phyloP scores from a whole-genome alignment of 2,797 vertebrate species.

The Myripristis murdjan region DNA sequence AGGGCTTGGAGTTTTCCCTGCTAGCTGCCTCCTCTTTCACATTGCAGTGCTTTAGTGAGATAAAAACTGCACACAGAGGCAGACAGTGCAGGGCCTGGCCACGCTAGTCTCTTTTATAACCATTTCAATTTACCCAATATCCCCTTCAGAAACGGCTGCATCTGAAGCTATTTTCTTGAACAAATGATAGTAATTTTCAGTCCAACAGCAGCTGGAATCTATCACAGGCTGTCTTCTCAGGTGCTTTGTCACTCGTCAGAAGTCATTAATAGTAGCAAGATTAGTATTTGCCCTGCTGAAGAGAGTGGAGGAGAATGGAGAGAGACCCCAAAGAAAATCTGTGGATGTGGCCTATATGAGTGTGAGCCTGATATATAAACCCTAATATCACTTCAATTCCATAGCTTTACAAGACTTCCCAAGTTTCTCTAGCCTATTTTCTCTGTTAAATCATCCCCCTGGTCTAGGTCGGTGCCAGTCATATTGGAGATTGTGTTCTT shows the following conservation, averaged over 20 bases:
- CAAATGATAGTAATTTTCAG: constrained; percentile 87
- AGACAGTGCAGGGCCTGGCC: constrained; percentile 42
- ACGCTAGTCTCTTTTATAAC: constrained; percentile 76
- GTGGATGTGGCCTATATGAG: constrained; percentile 55
- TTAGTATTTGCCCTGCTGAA: constrained; percentile 79
- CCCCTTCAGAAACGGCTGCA: constrained; percentile 78
- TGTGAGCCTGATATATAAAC: constrained; percentile 66
- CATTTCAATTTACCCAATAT: constrained; percentile 86
- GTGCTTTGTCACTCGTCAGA: constrained; percentile 87
- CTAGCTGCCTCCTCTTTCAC: constrained; percentile 61
- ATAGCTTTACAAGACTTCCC: constrained; percentile 64
- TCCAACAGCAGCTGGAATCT: constrained; percentile 79
- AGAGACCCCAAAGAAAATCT: constrained; percentile 61
- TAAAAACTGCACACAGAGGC: constrained; percentile 62
- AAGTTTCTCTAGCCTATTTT: constrained; percentile 62
- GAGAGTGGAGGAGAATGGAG: constrained; percentile 54
- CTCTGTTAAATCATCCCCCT: constrained; percentile 62
- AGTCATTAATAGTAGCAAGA: constrained; percentile 84
- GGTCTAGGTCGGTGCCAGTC: constrained; percentile 64
- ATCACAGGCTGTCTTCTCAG: constrained; percentile 76
- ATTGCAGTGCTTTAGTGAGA: constrained; percentile 67
- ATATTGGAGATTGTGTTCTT: constrained; percentile 51
- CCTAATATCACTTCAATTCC: constrained; percentile 67
- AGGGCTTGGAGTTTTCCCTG: constrained; percentile 51
- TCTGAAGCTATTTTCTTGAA: constrained; percentile 86